Evolutionary conservation across 2,797 vertebrate species (phyloP).

Genomic region (Protonibea diacanthus): DNA sequence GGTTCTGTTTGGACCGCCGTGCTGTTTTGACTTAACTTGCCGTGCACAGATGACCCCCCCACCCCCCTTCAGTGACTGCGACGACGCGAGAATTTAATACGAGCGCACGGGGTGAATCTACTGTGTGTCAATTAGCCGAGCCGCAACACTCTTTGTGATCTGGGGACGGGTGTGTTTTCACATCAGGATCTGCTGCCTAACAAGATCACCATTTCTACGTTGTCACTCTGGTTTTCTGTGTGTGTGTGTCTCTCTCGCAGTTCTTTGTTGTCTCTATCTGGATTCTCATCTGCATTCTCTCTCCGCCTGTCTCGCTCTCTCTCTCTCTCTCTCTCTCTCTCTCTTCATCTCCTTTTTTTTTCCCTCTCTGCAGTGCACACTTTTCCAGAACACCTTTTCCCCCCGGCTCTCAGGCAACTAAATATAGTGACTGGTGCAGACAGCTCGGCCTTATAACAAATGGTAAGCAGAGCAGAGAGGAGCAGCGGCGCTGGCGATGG

Average conservation of each 20-base stretch:
- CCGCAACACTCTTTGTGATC: neutral
- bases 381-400: constrained; percentile 82
- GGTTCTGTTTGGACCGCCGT: neutral
- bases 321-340: constrained; percentile 1
- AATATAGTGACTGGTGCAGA: constrained; percentile 84
- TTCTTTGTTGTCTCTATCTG: constrained; percentile 31
- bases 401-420: constrained; percentile 75
- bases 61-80: neutral
- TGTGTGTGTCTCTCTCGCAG: neutral
- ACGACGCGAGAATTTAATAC: neutral
- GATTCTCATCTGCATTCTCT: constrained; percentile 47
- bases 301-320: neutral
- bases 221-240: neutral
- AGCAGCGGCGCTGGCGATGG: constrained; percentile 3
- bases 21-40: neutral
- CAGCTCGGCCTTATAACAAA: constrained; percentile 80
- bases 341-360: constrained; percentile 4
- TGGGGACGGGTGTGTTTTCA: constrained; percentile 1
- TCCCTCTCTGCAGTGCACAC: constrained; percentile 71
- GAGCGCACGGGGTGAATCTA: constrained; percentile 5
- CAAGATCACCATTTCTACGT: constrained; percentile 25
- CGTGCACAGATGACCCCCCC: constrained; percentile 13
- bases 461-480: constrained; percentile 71
- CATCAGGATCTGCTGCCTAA: constrained; percentile 28
- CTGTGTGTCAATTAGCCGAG: constrained; percentile 39